These are phyloP conservation scores for Probaryconus sp. DNA, from an alignment of 1,140 invertebrate species.

Conservation along the genomic window DNA sequence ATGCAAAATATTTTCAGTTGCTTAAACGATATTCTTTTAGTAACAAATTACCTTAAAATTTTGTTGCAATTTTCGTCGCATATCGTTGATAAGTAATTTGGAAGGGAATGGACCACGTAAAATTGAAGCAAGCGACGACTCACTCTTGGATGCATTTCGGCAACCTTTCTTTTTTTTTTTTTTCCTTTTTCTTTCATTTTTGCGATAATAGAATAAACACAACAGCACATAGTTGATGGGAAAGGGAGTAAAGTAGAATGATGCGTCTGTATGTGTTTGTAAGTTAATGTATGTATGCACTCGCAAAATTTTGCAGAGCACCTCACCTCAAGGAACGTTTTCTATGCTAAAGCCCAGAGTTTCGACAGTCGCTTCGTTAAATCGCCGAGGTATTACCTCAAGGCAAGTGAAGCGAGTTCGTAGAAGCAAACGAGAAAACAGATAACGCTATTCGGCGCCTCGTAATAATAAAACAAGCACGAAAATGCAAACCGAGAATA, in stretches of 20 bases:
- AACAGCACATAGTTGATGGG: background rate
- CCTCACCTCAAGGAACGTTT: constrained; percentile 39
- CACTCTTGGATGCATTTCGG: constrained; percentile 14
- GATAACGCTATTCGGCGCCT: constrained; percentile 33
- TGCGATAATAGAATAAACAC: constrained; percentile 27
- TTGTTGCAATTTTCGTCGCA: background rate
- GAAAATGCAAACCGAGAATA: constrained; percentile 31
- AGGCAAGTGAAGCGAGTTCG: constrained; percentile 35
- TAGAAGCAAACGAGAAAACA: constrained; percentile 28
- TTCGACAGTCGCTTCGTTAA: constrained; percentile 49
- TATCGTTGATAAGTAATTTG: constrained; percentile 17
- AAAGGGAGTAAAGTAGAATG: constrained; percentile 1
- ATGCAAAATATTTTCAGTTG: constrained; percentile 11
- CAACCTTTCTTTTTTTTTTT: too few species aligned
- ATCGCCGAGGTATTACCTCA: constrained; percentile 39
- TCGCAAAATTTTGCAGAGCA: constrained; percentile 34
- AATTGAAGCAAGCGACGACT: constrained; percentile 9
- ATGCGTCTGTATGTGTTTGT: background rate
- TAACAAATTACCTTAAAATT: too few species aligned
- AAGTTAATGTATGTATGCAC: constrained; percentile 7
- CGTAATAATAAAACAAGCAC: constrained; percentile 50
- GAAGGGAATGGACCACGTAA: constrained; percentile 1
- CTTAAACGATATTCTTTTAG: too few species aligned
- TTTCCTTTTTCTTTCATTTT: constrained; percentile 32
- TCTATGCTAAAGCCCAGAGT: constrained; percentile 41